Percentiles rank a stretch among this genome's conserved stretches.
These are phyloP conservation scores for Drosophila koepferae DNA, from an alignment of 2,888 invertebrate genomes.

Conservation along the genomic window DNA sequence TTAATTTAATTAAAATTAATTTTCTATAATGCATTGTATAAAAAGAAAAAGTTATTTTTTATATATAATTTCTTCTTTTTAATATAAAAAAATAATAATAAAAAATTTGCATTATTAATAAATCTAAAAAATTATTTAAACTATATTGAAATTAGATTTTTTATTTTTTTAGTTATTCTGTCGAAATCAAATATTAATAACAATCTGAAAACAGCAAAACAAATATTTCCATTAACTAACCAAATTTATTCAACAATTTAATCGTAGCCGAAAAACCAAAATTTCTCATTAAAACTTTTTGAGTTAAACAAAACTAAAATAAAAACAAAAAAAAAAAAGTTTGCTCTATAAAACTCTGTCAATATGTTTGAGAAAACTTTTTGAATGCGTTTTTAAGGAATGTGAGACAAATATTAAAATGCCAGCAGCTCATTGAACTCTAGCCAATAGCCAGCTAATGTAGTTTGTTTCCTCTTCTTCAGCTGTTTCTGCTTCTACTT, in stretches of 20 bases:
- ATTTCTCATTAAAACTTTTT: slow-evolving; percentile 13
- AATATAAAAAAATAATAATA: too few species aligned
- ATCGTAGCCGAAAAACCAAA: background rate
- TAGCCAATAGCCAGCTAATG: slow-evolving; percentile 17
- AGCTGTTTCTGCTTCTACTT: background rate
- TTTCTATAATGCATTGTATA: too few species aligned
- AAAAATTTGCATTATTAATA: too few species aligned
- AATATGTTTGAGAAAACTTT: slow-evolving; percentile 7
- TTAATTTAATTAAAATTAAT: too few species aligned
- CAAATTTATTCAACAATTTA: background rate
- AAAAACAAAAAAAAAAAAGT: background rate
- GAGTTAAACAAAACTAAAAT: slow-evolving; percentile 2
- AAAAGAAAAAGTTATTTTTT: too few species aligned
- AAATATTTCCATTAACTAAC: background rate
- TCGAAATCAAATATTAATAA: background rate
- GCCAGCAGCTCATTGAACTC: slow-evolving; percentile 41
- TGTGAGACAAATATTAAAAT: slow-evolving; percentile 12
- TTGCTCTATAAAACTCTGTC: slow-evolving; percentile 1
- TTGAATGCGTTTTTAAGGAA: slow-evolving; percentile 2
- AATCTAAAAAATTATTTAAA: too few species aligned
- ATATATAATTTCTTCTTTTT: too few species aligned
- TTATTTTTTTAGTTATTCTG: too few species aligned
- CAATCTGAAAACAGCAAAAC: background rate
- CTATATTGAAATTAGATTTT: too few species aligned
- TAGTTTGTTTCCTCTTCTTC: background rate